phyloP scores from a whole-genome alignment of 2,888 invertebrate species.

The Hypena proboscidalis region DNA sequence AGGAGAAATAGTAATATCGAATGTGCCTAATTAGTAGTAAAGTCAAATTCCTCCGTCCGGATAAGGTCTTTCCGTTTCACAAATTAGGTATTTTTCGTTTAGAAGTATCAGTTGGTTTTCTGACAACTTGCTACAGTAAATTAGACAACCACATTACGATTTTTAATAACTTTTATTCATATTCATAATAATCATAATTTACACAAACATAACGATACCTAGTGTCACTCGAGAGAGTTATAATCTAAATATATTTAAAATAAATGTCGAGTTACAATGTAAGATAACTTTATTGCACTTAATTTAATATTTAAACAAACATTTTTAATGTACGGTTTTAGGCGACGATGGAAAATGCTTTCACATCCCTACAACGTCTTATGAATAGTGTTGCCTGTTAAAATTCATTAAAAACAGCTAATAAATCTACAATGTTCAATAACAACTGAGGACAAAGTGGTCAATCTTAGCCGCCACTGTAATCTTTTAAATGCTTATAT shows the following conservation, averaged over 20 bases:
- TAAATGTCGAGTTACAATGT: constrained; percentile 41
- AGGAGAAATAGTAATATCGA: too few species aligned
- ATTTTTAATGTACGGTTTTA: constrained; percentile 21
- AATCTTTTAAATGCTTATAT: constrained; percentile 1
- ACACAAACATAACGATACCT: constrained; percentile 83
- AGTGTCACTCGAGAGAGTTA: constrained; percentile 59
- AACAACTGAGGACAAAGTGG: not conserved
- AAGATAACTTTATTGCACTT: constrained; percentile 43
- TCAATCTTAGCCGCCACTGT: constrained; percentile 6
- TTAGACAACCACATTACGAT: constrained; percentile 47
- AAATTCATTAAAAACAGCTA: not conserved
- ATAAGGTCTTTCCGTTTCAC: too few species aligned
- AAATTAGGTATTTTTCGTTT: too few species aligned
- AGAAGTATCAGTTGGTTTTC: too few species aligned
- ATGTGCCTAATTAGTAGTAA: too few species aligned
- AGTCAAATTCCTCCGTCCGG: too few species aligned
- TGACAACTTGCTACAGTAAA: constrained; percentile 8
- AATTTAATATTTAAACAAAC: constrained; percentile 32
- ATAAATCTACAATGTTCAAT: not conserved
- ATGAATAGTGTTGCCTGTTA: not conserved
- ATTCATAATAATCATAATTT: constrained; percentile 77
- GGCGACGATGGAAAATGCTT: constrained; percentile 2
- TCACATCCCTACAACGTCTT: not conserved
- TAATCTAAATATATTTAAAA: constrained; percentile 42
- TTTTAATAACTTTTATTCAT: constrained; percentile 81